Base-by-base conservation (phyloP, 35 echinoderm and acorn worm genomes). In the Heliocidaris erythrogramma region DNA sequence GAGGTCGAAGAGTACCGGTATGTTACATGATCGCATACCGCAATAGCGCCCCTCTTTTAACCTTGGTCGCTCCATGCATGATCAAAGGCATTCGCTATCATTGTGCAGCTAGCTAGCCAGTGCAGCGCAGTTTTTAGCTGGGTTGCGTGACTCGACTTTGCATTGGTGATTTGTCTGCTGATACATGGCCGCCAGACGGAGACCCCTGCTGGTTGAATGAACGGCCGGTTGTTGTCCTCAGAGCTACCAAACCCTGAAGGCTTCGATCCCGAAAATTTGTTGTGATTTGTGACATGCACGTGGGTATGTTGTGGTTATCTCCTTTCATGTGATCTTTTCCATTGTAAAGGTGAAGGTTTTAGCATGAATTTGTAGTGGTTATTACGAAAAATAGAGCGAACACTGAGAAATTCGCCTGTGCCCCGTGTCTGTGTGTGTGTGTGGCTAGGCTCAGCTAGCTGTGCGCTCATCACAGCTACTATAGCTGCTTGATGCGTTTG, bases 191-290 rank as follows among this genome's bases (percentile, higher is more conserved):
- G 65, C 65, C 65, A 78, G 65, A 78, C 65, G 65, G 27, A 78
- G 87, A 89, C 87, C 87, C 87, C 87, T 13, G 87, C 87, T 89
- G 87, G 87, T 86, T 89, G 87, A 89, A 89, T 47, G 87, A 89
- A 89, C 87, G 87, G 32, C 24, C 31, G 87, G 87, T 89, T 89
- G 87, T 89, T 89, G 87, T 89, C 87, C 87, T 89, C 87, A 89
- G 12, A 48, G 87, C 31, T 48, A 30, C 12, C 31, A 89, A 16
- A n/a, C 87, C 31, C 87, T 42, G 35, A 89, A 89, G 87, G 87
- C 87, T 89, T 78, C 65, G 21, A 78, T 27, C 27, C 65, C 65
- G 65, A 78, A 78, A 78, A 78, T 78, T 78, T 78, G 65, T 78
- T 78, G 18, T 78, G 65, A 78, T 27, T 78, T 78, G 65, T 78